Conservation (phyloP, 2,113 vertebrate species). For the Microtus ochrogaster region DNA sequence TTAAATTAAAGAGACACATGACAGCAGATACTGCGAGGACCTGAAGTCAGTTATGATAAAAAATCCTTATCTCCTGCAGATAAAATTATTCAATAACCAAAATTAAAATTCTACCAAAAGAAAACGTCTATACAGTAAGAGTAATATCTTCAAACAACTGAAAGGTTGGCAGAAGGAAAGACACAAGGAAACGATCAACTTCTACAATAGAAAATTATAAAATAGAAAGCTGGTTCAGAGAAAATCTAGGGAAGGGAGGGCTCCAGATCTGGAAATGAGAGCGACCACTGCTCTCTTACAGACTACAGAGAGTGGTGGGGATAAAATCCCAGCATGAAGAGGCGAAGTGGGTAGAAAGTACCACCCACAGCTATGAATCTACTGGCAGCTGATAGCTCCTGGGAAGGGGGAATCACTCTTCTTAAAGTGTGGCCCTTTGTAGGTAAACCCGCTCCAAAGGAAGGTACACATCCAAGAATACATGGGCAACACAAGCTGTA, state of each 20-base stretch:
- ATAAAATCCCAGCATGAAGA: neutral
- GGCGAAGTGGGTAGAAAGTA: neutral
- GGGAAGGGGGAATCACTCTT: neutral
- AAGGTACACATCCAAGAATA: neutral
- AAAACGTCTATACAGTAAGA: neutral
- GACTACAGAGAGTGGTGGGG: neutral
- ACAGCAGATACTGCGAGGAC: neutral
- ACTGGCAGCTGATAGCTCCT: neutral
- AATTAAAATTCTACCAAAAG: conserved; percentile 6
- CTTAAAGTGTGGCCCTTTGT: neutral
- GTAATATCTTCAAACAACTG: neutral
- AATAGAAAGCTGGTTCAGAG: neutral
- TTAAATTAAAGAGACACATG: neutral
- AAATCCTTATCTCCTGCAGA: neutral
- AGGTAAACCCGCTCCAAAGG: neutral
- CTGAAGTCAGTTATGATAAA: neutral
- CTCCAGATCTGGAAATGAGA: neutral
- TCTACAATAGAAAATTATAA: neutral
- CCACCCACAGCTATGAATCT: neutral
- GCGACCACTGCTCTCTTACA: neutral
- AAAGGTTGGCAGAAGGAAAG: neutral
- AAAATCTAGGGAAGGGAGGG: neutral
- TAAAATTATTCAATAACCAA: neutral
- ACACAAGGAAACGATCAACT: neutral
- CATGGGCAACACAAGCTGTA: neutral